Evolutionary conservation across 2,797 vertebrate species (phyloP).

Genomic region (Onychomys torridus): DNA sequence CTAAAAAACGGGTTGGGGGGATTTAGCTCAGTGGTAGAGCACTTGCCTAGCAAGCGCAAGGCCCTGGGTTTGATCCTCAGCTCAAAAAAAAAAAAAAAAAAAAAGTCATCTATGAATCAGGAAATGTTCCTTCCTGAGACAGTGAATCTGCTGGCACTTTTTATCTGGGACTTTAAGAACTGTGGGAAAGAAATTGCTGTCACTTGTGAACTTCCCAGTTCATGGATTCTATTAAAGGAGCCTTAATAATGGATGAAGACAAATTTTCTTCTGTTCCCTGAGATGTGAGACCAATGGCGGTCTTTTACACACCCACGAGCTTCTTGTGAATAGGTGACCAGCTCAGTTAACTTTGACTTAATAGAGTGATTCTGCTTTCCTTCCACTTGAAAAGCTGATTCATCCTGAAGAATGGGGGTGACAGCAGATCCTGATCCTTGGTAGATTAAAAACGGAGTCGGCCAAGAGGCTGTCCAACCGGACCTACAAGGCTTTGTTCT

Average conservation of each 20-base stretch:
- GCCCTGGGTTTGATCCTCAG: too few species aligned
- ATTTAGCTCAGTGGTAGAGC: too few species aligned
- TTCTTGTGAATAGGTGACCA: not conserved
- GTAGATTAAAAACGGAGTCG: not conserved
- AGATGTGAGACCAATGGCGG: not conserved
- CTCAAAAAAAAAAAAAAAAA: too few species aligned
- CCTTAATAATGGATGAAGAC: not conserved
- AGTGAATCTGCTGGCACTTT: not conserved
- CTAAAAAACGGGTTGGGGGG: too few species aligned
- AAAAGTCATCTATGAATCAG: not conserved
- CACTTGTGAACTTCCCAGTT: not conserved
- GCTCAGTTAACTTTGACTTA: not conserved
- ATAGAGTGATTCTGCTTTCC: not conserved
- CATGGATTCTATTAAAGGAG: not conserved
- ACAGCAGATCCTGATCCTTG: not conserved
- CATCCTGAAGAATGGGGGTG: constrained; percentile 24
- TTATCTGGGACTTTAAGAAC: not conserved
- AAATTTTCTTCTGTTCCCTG: constrained; percentile 20
- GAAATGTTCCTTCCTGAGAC: not conserved
- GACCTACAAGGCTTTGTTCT: constrained; percentile 1
- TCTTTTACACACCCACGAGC: not conserved
- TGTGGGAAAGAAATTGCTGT: not conserved
- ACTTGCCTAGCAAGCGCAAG: too few species aligned
- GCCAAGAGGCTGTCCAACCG: constrained; percentile 42
- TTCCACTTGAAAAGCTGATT: constrained; percentile 33